A percentile compares a stretch with the other conserved stretches of the same genome.
These are phyloP conservation scores for Drosophila gunungcola DNA, from an alignment of 1,140 invertebrate genomes.

Conservation along the genomic window DNA sequence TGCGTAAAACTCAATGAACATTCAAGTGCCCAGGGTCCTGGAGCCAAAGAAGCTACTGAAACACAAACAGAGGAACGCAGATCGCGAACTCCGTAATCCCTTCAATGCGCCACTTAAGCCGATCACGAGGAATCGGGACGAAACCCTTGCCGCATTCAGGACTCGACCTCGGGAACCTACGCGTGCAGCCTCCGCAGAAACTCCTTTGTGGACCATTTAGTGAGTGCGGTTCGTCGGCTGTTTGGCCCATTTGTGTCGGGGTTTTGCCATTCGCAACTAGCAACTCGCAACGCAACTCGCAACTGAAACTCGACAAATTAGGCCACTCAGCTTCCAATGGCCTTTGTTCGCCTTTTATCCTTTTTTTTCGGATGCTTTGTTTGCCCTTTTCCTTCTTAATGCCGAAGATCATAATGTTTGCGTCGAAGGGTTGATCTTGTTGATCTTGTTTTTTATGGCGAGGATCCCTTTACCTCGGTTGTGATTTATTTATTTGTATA, in stretches of 20 bases:
- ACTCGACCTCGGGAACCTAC: slow-evolving; percentile 32
- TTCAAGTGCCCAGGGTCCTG: slow-evolving; percentile 45
- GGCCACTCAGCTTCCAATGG: slow-evolving; percentile 68
- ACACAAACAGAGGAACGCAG: slow-evolving; percentile 17
- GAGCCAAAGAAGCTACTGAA: slow-evolving; percentile 24
- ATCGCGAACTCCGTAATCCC: slow-evolving; percentile 68
- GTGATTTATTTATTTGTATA: slow-evolving; percentile 65
- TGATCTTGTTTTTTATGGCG: slow-evolving; percentile 53
- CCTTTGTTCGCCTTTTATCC: slow-evolving; percentile 65
- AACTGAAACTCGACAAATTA: slow-evolving; percentile 74
- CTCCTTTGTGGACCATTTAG: slow-evolving; percentile 72
- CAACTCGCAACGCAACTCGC: not conserved
- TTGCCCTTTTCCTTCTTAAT: slow-evolving; percentile 64
- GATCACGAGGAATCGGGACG: slow-evolving; percentile 54
- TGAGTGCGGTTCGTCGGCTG: slow-evolving; percentile 66
- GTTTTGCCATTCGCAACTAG: slow-evolving; percentile 41
- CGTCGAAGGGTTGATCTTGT: slow-evolving; percentile 74
- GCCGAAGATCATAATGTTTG: slow-evolving; percentile 80
- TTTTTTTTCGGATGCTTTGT: slow-evolving; percentile 49
- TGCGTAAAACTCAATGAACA: slow-evolving; percentile 78
- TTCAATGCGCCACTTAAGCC: slow-evolving; percentile 82
- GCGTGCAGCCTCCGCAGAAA: slow-evolving; percentile 53
- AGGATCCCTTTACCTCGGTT: slow-evolving; percentile 25
- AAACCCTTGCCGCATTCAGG: slow-evolving; percentile 41
- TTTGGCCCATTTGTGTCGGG: slow-evolving; percentile 76